These are phyloP conservation scores for Balearica regulorum DNA, from an alignment of 2,797 vertebrate species.

Conservation along the genomic window DNA sequence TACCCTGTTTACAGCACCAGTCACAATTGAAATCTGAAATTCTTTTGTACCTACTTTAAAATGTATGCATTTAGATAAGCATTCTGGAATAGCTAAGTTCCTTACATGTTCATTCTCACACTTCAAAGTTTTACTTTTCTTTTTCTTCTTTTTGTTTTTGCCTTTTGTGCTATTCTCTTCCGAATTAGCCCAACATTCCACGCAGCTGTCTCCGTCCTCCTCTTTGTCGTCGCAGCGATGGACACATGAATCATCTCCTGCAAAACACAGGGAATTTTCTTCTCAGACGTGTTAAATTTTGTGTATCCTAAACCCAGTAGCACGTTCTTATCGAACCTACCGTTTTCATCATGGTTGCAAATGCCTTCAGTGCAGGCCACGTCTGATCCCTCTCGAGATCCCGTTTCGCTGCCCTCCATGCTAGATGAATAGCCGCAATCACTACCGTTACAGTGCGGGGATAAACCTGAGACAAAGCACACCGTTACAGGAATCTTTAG, in stretches of 20 bases:
- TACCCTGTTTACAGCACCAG: not conserved
- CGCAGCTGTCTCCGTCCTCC: constrained; percentile 89
- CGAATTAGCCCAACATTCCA: constrained; percentile 90
- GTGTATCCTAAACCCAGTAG: not conserved
- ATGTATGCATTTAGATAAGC: not conserved
- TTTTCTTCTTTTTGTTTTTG: constrained; percentile 97
- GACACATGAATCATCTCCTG: constrained; percentile 82
- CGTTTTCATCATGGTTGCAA: constrained; percentile 93
- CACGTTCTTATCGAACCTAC: constrained; percentile 68
- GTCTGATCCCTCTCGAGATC: constrained; percentile 92
- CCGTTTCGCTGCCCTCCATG: constrained; percentile 91
- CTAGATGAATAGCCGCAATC: constrained; percentile 97
- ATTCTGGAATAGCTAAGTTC: not conserved
- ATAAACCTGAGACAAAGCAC: constrained; percentile 76
- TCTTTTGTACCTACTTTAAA: not conserved
- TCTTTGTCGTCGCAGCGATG: constrained; percentile 87
- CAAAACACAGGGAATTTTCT: not conserved
- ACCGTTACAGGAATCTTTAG: not conserved
- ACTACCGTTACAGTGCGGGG: constrained; percentile 86
- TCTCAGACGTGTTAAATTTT: not conserved
- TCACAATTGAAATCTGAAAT: accelerated
- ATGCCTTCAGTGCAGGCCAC: constrained; percentile 95
- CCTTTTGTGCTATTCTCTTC: constrained; percentile 82
- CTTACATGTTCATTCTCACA: constrained; percentile 83
- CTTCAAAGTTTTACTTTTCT: constrained; percentile 85